Evolutionary conservation across 2,113 vertebrate genomes (phyloP).

Genomic region (Ivindomyrus marchei): DNA sequence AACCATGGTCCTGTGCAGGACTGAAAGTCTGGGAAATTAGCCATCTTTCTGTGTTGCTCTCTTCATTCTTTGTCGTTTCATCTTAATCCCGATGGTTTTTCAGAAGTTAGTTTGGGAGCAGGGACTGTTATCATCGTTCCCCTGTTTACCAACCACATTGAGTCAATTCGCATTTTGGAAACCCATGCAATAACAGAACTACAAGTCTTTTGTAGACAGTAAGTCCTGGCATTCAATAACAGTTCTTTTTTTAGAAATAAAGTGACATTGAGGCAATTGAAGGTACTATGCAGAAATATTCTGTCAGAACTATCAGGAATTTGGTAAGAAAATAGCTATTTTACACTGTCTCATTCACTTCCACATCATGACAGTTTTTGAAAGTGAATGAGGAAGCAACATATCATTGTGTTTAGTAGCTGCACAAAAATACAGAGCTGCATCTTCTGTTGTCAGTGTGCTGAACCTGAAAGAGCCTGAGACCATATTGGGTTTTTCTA

Average conservation of each 20-base stretch:
- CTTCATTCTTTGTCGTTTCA: not conserved
- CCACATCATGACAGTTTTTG: not conserved
- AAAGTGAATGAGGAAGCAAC: not conserved
- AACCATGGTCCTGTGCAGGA: not conserved
- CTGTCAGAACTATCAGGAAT: not conserved
- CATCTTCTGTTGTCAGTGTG: not conserved
- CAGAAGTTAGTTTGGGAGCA: not conserved
- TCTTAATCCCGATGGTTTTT: not conserved
- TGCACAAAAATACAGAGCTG: not conserved
- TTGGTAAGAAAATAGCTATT: not conserved
- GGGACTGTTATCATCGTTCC: not conserved
- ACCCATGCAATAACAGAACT: not conserved
- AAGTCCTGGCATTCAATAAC: not conserved
- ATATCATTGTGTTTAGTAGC: conserved; percentile 15
- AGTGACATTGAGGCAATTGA: not conserved
- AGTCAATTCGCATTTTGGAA: not conserved
- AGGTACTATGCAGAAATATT: not conserved
- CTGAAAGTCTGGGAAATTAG: not conserved
- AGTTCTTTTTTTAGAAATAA: not conserved
- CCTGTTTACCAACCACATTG: too few species aligned
- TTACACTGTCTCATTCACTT: not conserved
- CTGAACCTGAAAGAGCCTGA: conserved; percentile 8
- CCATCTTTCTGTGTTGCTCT: not conserved
- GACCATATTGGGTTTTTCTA: not conserved
- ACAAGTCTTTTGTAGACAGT: not conserved